phyloP scores from a whole-genome alignment of 2,113 vertebrate species.

The Electrona antarctica region DNA sequence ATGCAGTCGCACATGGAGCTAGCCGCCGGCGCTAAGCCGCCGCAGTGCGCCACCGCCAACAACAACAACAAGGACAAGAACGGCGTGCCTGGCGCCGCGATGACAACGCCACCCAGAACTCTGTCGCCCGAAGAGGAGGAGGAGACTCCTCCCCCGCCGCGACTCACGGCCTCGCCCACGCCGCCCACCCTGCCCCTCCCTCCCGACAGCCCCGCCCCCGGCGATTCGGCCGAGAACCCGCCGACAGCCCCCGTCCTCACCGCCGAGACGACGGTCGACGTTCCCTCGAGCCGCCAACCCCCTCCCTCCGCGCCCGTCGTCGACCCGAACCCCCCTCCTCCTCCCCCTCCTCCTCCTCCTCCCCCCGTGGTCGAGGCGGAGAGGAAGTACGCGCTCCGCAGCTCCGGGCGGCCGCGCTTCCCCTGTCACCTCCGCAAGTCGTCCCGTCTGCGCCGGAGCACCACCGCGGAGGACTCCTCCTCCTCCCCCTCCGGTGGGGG shows the following conservation, averaged over 20 bases:
- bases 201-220: conserved; percentile 61
- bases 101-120: conserved; percentile 34
- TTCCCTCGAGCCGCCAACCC: conserved; percentile 27
- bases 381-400: conserved; percentile 92
- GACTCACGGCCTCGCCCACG: conserved; percentile 57
- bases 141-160: conserved; percentile 1
- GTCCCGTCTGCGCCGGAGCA: conserved; percentile 75
- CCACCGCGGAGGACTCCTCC: conserved; percentile 41
- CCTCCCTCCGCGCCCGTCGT: conserved; percentile 46
- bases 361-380: conserved; percentile 70
- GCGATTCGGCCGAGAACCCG: conserved; percentile 34
- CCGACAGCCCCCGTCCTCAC: conserved; percentile 54
- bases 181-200: conserved; percentile 63
- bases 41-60: conserved; percentile 10
- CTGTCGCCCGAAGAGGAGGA: conserved; percentile 34
- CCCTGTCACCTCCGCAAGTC: conserved; percentile 90
- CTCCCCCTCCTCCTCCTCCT: conserved; percentile 46
- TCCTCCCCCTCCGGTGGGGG: no score
- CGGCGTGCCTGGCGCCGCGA: conserved; percentile 42
- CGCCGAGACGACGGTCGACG: conserved; percentile 47
- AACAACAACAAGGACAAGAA: conserved; percentile 35
- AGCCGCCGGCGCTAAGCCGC: conserved; percentile 48
- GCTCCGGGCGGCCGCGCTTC: conserved; percentile 94
- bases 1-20: conserved; percentile 72
- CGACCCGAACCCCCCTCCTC: conserved; percentile 46